Evolutionary conservation across 2,113 vertebrate species (phyloP).

Genomic region (Propithecus coquereli): DNA sequence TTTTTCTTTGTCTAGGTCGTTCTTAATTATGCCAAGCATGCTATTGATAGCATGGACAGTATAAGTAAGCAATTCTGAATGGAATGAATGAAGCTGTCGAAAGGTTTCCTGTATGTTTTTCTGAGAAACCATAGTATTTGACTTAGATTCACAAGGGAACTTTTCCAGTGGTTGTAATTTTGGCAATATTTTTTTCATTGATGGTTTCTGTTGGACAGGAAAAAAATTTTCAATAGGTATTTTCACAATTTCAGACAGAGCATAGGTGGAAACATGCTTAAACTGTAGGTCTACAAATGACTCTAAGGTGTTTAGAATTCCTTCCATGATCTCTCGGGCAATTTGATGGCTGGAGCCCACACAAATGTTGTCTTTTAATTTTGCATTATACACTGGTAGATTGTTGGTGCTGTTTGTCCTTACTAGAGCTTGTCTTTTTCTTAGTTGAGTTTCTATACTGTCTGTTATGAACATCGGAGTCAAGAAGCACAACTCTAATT

Average conservation of each 20-base stretch:
- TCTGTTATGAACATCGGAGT: background rate
- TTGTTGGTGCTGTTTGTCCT: background rate
- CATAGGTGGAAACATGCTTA: background rate
- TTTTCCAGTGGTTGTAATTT: background rate
- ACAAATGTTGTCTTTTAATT: background rate
- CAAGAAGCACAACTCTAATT: constrained; percentile 25
- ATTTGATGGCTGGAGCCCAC: background rate
- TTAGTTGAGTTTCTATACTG: background rate
- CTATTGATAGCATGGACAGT: background rate
- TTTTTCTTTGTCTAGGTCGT: constrained; percentile 16
- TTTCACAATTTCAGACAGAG: constrained; percentile 44
- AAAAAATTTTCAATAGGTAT: background rate
- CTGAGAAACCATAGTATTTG: background rate
- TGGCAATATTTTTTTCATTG: background rate
- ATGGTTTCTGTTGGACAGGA: background rate
- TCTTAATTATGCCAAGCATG: constrained; percentile 40
- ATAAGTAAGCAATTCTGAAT: constrained; percentile 43
- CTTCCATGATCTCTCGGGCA: constrained; percentile 10
- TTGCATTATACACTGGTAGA: background rate
- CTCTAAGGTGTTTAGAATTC: constrained; percentile 10
- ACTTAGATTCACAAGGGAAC: background rate
- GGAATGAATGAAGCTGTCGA: constrained; percentile 5
- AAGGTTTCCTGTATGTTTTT: background rate
- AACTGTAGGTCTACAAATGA: constrained; percentile 43
- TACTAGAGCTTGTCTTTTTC: background rate